A percentile compares a stretch with the other conserved stretches of the same genome.
phyloP scores from a whole-genome alignment of 2,113 vertebrate species.

The Cercocebus atys region DNA sequence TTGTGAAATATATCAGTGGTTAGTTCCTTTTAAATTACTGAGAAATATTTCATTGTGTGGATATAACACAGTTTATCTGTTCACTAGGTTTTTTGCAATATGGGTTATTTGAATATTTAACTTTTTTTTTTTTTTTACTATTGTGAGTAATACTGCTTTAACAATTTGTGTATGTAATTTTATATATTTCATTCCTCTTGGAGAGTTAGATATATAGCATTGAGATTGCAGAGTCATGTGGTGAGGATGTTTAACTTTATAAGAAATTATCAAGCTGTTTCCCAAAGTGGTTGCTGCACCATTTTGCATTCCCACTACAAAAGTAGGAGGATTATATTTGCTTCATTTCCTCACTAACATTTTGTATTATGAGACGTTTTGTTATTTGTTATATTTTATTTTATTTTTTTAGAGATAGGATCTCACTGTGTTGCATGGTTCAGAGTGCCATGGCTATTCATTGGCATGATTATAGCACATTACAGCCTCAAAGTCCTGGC shows the following conservation, averaged over 20 bases:
- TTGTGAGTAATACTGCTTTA: neutral
- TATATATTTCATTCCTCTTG: neutral
- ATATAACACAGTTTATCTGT: neutral
- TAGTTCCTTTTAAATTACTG: neutral
- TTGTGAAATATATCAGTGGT: slow-evolving; percentile 5
- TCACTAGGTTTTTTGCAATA: neutral
- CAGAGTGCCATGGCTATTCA: too few species aligned
- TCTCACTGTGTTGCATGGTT: too few species aligned
- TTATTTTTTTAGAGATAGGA: too few species aligned
- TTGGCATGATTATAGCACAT: too few species aligned
- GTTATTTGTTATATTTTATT: too few species aligned
- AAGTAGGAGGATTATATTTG: neutral
- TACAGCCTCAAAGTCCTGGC: too few species aligned
- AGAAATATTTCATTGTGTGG: neutral
- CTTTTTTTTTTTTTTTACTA: neutral
- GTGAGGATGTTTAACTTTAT: neutral
- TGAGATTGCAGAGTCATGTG: neutral
- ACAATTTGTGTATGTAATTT: neutral
- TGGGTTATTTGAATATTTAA: neutral
- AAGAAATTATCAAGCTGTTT: neutral
- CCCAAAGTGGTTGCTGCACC: neutral
- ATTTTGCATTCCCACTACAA: neutral
- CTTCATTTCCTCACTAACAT: neutral
- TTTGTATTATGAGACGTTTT: neutral
- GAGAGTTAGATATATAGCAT: neutral